phyloP scores from a whole-genome alignment of 2,888 invertebrate genomes.

The Dorcus hopei region DNA sequence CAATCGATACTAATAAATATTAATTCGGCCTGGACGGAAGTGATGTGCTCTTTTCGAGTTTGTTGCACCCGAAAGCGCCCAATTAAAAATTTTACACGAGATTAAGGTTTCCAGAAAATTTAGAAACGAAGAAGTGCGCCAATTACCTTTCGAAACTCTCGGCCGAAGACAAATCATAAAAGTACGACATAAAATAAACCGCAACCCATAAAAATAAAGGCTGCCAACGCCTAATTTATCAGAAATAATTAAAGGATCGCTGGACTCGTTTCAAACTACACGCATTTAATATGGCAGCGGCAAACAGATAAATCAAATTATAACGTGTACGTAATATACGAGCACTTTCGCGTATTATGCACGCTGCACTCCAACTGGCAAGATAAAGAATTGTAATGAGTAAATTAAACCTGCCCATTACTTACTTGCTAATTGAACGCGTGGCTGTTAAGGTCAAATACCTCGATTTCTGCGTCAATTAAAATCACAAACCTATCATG shows the following conservation, averaged over 20 bases:
- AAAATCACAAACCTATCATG: too few relatives aligned
- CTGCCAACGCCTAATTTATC: too few relatives aligned
- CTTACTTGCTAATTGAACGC: slow-evolving; percentile 17
- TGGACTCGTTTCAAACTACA: too few relatives aligned
- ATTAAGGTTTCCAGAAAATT: neutral
- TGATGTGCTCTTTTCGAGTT: neutral
- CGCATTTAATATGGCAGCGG: neutral
- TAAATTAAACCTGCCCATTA: slow-evolving; percentile 18
- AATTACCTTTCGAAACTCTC: too few relatives aligned
- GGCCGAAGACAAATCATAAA: too few relatives aligned
- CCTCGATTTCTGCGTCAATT: neutral
- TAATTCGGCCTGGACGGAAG: neutral
- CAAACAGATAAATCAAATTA: slow-evolving; percentile 1
- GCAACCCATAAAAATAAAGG: too few relatives aligned
- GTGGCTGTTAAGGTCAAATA: neutral
- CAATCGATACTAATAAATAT: slow-evolving; percentile 16
- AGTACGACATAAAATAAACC: too few relatives aligned
- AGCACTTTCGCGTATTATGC: neutral
- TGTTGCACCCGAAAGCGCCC: neutral
- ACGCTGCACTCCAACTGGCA: neutral
- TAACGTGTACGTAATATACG: neutral
- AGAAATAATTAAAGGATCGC: too few relatives aligned
- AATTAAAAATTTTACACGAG: slow-evolving; percentile 16
- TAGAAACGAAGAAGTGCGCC: too few relatives aligned
- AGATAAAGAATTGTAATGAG: slow-evolving; percentile 17